phyloP scores from a whole-genome alignment of 2,888 invertebrate species.

The Cheilosia urbana region DNA sequence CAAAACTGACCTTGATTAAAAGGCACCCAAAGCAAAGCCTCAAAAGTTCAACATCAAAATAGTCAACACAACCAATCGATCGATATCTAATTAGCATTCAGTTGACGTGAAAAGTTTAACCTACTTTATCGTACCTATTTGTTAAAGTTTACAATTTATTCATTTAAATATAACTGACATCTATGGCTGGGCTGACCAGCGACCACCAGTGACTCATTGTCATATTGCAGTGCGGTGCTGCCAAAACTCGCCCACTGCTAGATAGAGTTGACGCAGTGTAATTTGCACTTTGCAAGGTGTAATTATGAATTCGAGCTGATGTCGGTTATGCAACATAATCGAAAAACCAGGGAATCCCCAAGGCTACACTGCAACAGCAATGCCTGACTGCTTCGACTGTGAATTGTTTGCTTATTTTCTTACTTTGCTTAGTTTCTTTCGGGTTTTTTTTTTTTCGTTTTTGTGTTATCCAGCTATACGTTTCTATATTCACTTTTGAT shows the following conservation, averaged over 20 bases:
- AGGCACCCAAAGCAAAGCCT: background rate
- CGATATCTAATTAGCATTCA: slow-evolving; percentile 55
- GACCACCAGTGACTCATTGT: slow-evolving; percentile 13
- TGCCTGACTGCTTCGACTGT: background rate
- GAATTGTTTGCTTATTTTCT: slow-evolving; percentile 1
- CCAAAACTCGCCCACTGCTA: slow-evolving; percentile 2
- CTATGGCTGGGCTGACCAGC: slow-evolving; percentile 2
- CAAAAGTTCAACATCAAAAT: background rate
- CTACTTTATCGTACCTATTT: slow-evolving; percentile 40
- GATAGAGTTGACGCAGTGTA: background rate
- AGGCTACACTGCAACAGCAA: slow-evolving; percentile 42
- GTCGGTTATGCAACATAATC: slow-evolving; percentile 41
- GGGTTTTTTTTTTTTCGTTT: background rate
- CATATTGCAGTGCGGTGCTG: background rate
- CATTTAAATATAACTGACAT: background rate
- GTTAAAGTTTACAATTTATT: background rate
- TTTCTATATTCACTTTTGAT: slow-evolving; percentile 5
- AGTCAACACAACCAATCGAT: slow-evolving; percentile 11
- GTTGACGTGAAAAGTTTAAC: slow-evolving; percentile 48
- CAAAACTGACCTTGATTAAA: slow-evolving; percentile 26
- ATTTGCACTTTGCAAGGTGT: background rate
- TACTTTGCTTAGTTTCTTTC: slow-evolving; percentile 17
- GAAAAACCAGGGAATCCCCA: slow-evolving; percentile 66
- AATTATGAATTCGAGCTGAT: slow-evolving; percentile 44
- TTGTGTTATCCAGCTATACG: background rate